Percentiles rank a stretch among this genome's conserved stretches.
Evolutionary conservation across 2,888 invertebrate genomes (phyloP).

Genomic region (Gasteruption jaculator): DNA sequence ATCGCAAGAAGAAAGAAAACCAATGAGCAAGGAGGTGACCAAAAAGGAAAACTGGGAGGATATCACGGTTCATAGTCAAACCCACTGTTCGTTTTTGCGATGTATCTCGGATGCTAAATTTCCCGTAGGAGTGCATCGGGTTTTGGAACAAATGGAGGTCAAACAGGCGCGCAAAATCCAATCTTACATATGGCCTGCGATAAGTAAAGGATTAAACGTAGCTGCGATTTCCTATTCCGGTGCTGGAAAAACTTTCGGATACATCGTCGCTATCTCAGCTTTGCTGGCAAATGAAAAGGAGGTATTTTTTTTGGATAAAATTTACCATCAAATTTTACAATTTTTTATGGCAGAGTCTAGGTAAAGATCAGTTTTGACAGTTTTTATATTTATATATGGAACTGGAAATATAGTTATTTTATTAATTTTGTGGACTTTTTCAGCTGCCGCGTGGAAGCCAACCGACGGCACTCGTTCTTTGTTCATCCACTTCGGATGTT

Average conservation of each 20-base stretch:
- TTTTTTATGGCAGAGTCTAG: slow-evolving; percentile 5
- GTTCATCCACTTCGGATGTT: slow-evolving; percentile 52
- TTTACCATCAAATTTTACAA: slow-evolving; percentile 8
- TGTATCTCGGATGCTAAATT: too few relatives aligned
- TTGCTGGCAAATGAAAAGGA: slow-evolving; percentile 48
- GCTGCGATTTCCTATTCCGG: slow-evolving; percentile 60
- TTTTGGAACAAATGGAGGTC: slow-evolving; percentile 46
- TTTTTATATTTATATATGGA: slow-evolving; percentile 7
- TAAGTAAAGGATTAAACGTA: slow-evolving; percentile 62
- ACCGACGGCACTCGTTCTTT: slow-evolving; percentile 65
- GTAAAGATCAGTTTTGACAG: slow-evolving; percentile 15
- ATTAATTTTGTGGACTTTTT: too few relatives aligned
- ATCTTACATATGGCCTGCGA: slow-evolving; percentile 66
- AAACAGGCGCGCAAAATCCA: slow-evolving; percentile 63
- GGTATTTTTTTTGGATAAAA: too few relatives aligned
- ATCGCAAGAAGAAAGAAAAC: neutral
- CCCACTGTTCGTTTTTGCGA: too few relatives aligned
- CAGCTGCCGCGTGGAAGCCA: slow-evolving; percentile 46
- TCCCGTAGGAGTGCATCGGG: slow-evolving; percentile 17
- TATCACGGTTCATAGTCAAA: too few relatives aligned
- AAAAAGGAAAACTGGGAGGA: too few relatives aligned
- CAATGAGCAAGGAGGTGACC: too few relatives aligned
- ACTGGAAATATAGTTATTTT: neutral
- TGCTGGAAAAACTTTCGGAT: slow-evolving; percentile 70
- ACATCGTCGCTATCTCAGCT: slow-evolving; percentile 64